Evolutionary conservation across 2,797 vertebrate species (phyloP).

Genomic region (Furcifer pardalis): DNA sequence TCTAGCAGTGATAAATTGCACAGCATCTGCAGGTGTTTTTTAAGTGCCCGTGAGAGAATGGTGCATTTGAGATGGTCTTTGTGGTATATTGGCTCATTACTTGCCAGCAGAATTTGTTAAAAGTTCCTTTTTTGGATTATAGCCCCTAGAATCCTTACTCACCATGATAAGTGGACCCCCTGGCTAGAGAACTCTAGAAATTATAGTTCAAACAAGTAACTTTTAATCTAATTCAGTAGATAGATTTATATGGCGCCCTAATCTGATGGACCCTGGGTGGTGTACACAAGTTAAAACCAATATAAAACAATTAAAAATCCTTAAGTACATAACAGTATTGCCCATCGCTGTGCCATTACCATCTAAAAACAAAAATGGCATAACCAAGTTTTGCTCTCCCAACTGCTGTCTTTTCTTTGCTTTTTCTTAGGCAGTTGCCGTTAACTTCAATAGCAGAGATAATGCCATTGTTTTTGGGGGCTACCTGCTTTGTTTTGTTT

Average conservation of each 20-base stretch:
- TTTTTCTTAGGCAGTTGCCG: background rate
- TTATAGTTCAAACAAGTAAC: too few relatives aligned
- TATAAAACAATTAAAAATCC: too few relatives aligned
- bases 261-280: too few relatives aligned
- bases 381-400: background rate
- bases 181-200: too few relatives aligned
- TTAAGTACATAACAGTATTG: too few relatives aligned
- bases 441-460: background rate
- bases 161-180: background rate
- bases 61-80: background rate
- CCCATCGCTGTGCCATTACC: too few relatives aligned
- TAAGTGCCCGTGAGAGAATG: background rate
- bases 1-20: background rate
- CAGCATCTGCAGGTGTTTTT: background rate
- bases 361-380: too few relatives aligned
- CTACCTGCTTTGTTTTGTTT: too few relatives aligned
- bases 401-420: background rate
- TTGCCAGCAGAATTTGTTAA: background rate
- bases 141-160: background rate
- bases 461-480: background rate
- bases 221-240: too few relatives aligned
- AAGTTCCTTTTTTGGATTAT: background rate
- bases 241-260: too few relatives aligned
- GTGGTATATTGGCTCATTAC: background rate
- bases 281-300: too few relatives aligned